Evolutionary conservation across 2,113 vertebrate genomes (phyloP).

Genomic region (Dicerorhinus sumatrensis): DNA sequence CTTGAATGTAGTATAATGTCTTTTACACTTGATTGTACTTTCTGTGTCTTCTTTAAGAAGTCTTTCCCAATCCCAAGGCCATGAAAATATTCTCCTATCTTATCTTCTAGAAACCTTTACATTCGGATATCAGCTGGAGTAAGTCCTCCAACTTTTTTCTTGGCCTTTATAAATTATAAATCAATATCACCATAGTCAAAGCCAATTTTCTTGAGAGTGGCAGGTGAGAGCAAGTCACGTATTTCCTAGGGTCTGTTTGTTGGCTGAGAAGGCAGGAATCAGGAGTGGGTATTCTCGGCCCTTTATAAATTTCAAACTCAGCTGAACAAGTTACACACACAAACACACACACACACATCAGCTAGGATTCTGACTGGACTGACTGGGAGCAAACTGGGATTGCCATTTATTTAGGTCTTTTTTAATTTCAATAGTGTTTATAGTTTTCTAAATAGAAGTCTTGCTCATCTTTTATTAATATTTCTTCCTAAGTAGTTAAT

Average conservation of each 20-base stretch:
- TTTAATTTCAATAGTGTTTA: conserved; percentile 20
- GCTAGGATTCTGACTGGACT: background rate
- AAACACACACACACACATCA: background rate
- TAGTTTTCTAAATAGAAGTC: conserved; percentile 1
- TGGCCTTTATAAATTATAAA: conserved; percentile 6
- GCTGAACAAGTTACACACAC: background rate
- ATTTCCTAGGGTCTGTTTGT: background rate
- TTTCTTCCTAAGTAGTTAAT: background rate
- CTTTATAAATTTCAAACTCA: background rate
- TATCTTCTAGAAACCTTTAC: background rate
- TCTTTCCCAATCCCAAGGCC: background rate
- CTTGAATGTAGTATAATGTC: background rate
- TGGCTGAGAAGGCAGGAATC: background rate
- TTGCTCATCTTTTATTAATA: background rate
- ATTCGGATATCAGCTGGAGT: background rate
- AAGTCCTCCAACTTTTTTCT: background rate
- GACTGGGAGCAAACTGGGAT: background rate
- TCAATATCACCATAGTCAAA: background rate
- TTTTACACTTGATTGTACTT: background rate
- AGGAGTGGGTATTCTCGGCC: background rate
- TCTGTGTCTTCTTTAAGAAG: conserved; percentile 15
- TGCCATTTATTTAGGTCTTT: background rate
- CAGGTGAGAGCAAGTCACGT: background rate
- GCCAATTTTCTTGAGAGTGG: background rate
- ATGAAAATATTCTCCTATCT: background rate